Evolutionary conservation across 2,888 invertebrate genomes (phyloP).

Genomic region (Strigamia transsilvanica): DNA sequence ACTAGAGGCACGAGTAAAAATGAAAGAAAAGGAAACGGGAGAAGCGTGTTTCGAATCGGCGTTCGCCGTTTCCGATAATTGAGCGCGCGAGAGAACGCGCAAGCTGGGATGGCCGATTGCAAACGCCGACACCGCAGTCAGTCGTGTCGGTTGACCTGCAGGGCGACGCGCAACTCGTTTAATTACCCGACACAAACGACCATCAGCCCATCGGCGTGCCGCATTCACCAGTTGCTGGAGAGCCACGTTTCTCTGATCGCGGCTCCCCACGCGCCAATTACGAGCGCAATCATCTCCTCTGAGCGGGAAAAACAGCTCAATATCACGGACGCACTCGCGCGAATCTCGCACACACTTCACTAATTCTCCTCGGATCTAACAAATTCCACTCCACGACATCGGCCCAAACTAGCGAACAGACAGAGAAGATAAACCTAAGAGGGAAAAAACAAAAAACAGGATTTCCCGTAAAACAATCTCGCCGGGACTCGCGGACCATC

Average conservation of each 20-base stretch:
- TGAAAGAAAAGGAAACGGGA: background rate
- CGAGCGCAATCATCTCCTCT: conserved; percentile 49
- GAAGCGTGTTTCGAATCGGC: conserved; percentile 5
- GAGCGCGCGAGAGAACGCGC: conserved; percentile 16
- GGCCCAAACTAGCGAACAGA: background rate
- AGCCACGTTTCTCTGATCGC: conserved; percentile 34
- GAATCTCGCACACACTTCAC: conserved; percentile 39
- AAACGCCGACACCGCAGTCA: conserved; percentile 39
- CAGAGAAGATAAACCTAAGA: background rate
- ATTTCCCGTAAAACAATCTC: background rate
- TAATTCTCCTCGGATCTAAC: background rate
- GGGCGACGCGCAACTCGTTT: conserved; percentile 43
- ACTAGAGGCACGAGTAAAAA: background rate
- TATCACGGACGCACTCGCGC: conserved; percentile 47
- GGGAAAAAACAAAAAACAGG: background rate
- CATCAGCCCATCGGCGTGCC: conserved; percentile 37
- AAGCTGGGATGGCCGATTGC: conserved; percentile 17
- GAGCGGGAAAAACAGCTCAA: conserved; percentile 49
- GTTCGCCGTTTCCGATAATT: conserved; percentile 43
- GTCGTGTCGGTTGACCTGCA: conserved; percentile 37
- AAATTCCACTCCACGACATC: conserved; percentile 9
- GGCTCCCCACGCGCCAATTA: conserved; percentile 49
- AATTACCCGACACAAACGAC: conserved; percentile 49
- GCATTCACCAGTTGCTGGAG: conserved; percentile 45
- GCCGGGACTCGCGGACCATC: background rate